phyloP scores from a whole-genome alignment of 2,113 vertebrate genomes.

The Probosciger aterrimus region DNA sequence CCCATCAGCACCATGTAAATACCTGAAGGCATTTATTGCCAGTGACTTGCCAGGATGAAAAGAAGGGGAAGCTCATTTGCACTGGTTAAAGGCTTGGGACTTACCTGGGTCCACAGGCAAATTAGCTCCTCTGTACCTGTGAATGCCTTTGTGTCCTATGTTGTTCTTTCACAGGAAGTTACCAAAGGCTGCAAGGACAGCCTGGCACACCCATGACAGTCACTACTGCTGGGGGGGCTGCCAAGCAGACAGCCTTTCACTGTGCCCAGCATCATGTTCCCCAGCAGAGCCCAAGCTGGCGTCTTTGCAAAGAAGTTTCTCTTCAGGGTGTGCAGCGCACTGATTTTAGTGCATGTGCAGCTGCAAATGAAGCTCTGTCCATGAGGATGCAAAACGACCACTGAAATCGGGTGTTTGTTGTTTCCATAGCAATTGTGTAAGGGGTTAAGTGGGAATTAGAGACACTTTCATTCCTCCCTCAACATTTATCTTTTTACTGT shows the following conservation, averaged over 20 bases:
- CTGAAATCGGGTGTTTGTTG: neutral
- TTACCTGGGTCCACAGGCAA: too few species aligned
- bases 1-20: neutral
- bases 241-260: neutral
- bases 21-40: neutral
- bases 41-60: neutral
- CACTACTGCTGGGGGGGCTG: neutral
- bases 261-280: neutral
- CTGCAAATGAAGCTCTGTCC: neutral
- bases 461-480: neutral
- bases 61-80: neutral
- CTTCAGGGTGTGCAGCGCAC: neutral
- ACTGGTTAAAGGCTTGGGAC: neutral
- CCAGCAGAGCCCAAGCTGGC: neutral
- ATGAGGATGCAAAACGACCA: neutral
- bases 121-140: neutral
- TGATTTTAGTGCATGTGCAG: neutral
- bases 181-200: rapidly evolving
- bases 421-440: conserved; percentile 42
- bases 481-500: neutral
- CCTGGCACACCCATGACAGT: rapidly evolving
- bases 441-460: neutral
- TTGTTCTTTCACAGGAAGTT: neutral
- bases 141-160: rapidly evolving
- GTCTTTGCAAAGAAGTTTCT: rapidly evolving